Base-by-base conservation (phyloP, 2,797 vertebrate genomes). In the Enteromius thamalakanensis region DNA sequence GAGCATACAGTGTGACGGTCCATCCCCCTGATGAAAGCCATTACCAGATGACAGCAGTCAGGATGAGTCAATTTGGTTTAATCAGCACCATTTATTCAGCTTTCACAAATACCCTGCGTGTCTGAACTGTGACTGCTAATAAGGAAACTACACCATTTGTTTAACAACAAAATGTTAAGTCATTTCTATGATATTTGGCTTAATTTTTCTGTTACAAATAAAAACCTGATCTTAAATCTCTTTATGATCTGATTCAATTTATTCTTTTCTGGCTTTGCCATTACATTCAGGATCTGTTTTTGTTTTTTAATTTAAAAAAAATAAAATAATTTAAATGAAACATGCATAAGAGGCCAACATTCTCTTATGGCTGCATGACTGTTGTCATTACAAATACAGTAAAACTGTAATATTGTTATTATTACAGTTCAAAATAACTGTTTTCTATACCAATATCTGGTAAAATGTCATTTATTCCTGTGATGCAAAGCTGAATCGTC, bases 41-140 rank as follows among this genome's bases (percentile, higher is more conserved):
- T 68, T 29, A 69, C 9, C 8, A 79, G 62, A 53, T 49, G 70
- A 67, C 42, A 67, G 74, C 68, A 75, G 74, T 71, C n/a, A 71
- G 21, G 23, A 45, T 34, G 17, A 76, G 32, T 76, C 55, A 72
- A 79, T 34, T 79, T 37, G 6, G 19, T 65, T 81, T 75, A 34
- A 74, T 79, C 77, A 4, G 58, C 34, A 69, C 32, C 12, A 29
- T 37, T 21, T 49, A 47, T 55, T 37, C 55, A 45, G n/a, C 42
- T 23, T 23, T 76, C 32, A 40, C 32, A 76, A 75, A 58, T 23
- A 12, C 21, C 32, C 32, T 23, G 72, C 3, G 6, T 55, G 34
- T 40, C 32, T 34, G 17, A 37, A 62, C 26, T 64, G 26, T 6
- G 26, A 74, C 47, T 74, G 11, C 23, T 42, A 26, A 42, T 2